Evolutionary conservation across 1,140 invertebrate genomes (phyloP).

Genomic region (Polypedilum pembai): DNA sequence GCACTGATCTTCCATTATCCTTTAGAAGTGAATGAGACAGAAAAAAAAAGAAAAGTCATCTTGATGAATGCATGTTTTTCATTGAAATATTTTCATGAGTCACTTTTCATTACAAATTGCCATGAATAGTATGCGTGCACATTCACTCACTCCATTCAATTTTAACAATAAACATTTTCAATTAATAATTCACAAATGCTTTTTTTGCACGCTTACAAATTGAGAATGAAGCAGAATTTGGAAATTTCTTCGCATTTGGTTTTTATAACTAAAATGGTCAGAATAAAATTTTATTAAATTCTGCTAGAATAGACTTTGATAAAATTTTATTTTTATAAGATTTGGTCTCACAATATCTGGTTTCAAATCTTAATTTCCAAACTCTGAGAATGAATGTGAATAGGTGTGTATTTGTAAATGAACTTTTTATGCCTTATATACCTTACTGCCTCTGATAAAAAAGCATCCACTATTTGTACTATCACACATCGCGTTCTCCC

Average conservation of each 20-base stretch:
- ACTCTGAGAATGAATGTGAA: too few relatives aligned
- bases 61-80: too few relatives aligned
- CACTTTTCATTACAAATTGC: slow-evolving; percentile 29
- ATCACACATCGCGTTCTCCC: slow-evolving; percentile 51
- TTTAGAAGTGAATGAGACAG: slow-evolving; percentile 43
- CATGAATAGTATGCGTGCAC: slow-evolving; percentile 17
- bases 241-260: too few relatives aligned
- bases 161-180: slow-evolving; percentile 5
- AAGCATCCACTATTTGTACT: slow-evolving; percentile 59
- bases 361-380: too few relatives aligned
- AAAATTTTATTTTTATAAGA: too few relatives aligned
- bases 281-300: too few relatives aligned
- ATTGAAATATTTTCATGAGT: too few relatives aligned
- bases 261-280: too few relatives aligned
- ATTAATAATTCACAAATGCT: slow-evolving; percentile 26
- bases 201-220: background rate
- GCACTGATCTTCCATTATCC: slow-evolving; percentile 80
- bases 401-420: background rate
- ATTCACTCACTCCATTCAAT: background rate
- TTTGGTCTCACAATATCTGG: too few relatives aligned
- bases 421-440: slow-evolving; percentile 30
- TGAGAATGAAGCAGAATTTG: too few relatives aligned
- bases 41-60: too few relatives aligned
- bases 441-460: slow-evolving; percentile 46
- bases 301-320: too few relatives aligned